Percentiles rank a stretch among this genome's conserved stretches.
These are phyloP conservation scores for Sebastes minor DNA, from an alignment of 2,797 vertebrate species.

Conservation along the genomic window DNA sequence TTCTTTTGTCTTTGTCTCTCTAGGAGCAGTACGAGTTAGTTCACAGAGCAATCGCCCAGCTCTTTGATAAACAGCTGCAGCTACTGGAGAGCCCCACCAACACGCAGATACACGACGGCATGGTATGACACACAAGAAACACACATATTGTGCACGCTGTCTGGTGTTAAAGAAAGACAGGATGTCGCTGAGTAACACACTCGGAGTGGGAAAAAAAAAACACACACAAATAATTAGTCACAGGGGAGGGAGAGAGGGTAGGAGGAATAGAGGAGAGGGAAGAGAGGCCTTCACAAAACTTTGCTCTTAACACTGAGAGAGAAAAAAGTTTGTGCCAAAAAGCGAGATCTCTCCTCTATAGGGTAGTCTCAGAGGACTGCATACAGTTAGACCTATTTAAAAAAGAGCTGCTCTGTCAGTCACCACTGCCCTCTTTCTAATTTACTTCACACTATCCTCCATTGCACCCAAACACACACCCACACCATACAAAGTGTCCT, in stretches of 20 bases:
- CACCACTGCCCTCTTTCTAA: conserved; percentile 21
- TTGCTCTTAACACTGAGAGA: conserved; percentile 20
- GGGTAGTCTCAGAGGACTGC: conserved; percentile 9
- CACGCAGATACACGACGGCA: conserved; percentile 88
- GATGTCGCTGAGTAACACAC: conserved; percentile 68
- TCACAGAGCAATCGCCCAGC: conserved; percentile 94
- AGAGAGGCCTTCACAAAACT: conserved; percentile 39
- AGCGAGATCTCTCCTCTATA: neutral
- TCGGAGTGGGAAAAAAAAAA: conserved; percentile 34
- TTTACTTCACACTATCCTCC: conserved; percentile 9
- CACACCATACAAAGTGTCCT: neutral
- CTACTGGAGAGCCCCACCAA: conserved; percentile 88
- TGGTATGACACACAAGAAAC: conserved; percentile 81
- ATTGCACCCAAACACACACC: neutral
- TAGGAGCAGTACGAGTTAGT: conserved; percentile 98
- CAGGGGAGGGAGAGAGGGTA: conserved; percentile 48
- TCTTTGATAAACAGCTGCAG: conserved; percentile 94
- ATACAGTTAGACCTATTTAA: conserved; percentile 26
- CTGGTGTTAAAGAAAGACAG: conserved; percentile 64
- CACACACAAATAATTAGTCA: conserved; percentile 75
- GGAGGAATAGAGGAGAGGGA: conserved; percentile 22
- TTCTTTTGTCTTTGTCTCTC: conserved; percentile 20
- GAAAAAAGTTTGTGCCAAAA: conserved; percentile 23
- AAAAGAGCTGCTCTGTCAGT: conserved; percentile 22
- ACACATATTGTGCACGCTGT: conserved; percentile 18